phyloP scores from a whole-genome alignment of 2,888 invertebrate species.

The Lampropteryx suffumata region DNA sequence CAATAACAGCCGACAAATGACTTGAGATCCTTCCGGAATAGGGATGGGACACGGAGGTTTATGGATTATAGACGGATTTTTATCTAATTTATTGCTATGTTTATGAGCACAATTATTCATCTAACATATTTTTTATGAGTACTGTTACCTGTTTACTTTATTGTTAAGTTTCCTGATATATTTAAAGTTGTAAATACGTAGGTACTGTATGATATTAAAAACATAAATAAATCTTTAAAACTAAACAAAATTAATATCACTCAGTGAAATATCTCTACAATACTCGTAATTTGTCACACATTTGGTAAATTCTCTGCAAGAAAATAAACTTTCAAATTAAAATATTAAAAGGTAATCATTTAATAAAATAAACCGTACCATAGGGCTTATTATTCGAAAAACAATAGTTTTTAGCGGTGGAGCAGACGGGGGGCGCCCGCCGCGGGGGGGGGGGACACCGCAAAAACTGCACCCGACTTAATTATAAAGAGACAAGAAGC shows the following conservation, averaged over 20 bases:
- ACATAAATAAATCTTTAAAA: background rate
- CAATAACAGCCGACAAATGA: constrained; percentile 62
- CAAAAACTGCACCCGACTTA: constrained; percentile 83
- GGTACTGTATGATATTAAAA: too few species aligned
- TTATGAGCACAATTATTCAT: too few species aligned
- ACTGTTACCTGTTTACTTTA: too few species aligned
- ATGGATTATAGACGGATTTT: background rate
- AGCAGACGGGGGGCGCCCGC: constrained; percentile 31
- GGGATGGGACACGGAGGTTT: constrained; percentile 8
- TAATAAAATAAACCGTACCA: constrained; percentile 56
- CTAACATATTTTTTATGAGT: too few species aligned
- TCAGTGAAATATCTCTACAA: too few species aligned
- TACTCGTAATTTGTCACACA: constrained; percentile 8
- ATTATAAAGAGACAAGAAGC: constrained; percentile 83
- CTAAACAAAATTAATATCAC: too few species aligned
- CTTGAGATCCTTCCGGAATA: constrained; percentile 53
- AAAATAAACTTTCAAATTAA: constrained; percentile 13
- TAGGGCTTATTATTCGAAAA: constrained; percentile 54
- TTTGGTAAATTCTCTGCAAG: constrained; percentile 21
- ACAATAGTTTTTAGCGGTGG: constrained; percentile 65
- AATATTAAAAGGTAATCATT: constrained; percentile 34
- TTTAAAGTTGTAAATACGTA: too few species aligned
- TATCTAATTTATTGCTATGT: background rate
- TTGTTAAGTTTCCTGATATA: too few species aligned
- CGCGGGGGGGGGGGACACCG: constrained; percentile 50